Conservation (phyloP, 1,140 invertebrate genomes). For the Sinonovacula constricta region DNA sequence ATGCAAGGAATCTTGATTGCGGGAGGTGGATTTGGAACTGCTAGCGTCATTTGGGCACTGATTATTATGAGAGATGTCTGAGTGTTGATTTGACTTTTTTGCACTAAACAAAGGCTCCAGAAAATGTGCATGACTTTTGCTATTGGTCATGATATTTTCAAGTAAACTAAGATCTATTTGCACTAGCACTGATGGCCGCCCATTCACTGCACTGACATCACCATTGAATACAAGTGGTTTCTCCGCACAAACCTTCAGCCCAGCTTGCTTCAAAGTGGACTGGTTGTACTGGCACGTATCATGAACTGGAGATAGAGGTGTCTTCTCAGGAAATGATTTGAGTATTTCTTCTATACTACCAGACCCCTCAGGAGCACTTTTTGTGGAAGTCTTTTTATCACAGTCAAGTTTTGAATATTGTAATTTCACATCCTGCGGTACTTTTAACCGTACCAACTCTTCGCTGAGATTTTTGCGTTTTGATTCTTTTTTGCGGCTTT, state of each 20-base stretch:
- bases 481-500: constrained; percentile 20
- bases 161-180: constrained; percentile 32
- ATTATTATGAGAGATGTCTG: no score
- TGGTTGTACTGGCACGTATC: constrained; percentile 3
- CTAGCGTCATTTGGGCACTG: no score
- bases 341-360: constrained; percentile 37
- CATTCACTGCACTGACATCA: constrained; percentile 20
- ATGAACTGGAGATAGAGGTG: constrained; percentile 30
- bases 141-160: constrained; percentile 5
- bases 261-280: background rate
- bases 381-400: constrained; percentile 17
- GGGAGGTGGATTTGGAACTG: no score
- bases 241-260: constrained; percentile 14
- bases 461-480: constrained; percentile 30
- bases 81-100: no score
- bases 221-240: constrained; percentile 29
- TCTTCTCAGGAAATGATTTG: constrained; percentile 12
- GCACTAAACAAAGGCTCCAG: constrained; percentile 14
- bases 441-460: no score
- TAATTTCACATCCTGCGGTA: no score
- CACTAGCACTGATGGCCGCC: constrained; percentile 26
- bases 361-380: background rate
- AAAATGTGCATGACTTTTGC: constrained; percentile 18
- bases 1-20: no score
- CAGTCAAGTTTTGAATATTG: constrained; percentile 37